phyloP scores from a whole-genome alignment of 2,888 invertebrate species.

The Megamerina dolium region DNA sequence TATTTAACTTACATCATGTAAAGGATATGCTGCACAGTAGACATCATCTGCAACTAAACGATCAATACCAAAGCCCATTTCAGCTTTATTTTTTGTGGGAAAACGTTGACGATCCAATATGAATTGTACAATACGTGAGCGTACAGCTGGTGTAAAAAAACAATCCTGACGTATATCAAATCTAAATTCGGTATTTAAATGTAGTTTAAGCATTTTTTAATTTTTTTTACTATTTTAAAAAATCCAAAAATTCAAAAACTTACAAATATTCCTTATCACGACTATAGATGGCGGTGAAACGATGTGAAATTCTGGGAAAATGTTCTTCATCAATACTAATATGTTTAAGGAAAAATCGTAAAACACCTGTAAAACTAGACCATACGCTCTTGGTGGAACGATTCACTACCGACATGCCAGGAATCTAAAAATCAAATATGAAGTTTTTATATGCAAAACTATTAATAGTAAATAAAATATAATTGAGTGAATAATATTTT shows the following conservation, averaged over 20 bases:
- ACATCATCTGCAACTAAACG: slow-evolving; percentile 66
- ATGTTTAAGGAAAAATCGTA: slow-evolving; percentile 35
- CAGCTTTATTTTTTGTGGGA: slow-evolving; percentile 57
- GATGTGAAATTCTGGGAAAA: slow-evolving; percentile 72
- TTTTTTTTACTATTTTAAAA: not conserved
- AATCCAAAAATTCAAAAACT: slow-evolving; percentile 50
- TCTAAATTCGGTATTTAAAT: slow-evolving; percentile 50
- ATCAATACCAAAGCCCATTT: slow-evolving; percentile 76
- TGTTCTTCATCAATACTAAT: slow-evolving; percentile 60
- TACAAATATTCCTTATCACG: slow-evolving; percentile 89
- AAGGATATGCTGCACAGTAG: slow-evolving; percentile 77
- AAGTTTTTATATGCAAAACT: slow-evolving; percentile 4
- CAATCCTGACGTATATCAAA: slow-evolving; percentile 75
- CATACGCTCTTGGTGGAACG: slow-evolving; percentile 49
- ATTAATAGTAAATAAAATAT: not conserved
- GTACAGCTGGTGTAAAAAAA: slow-evolving; percentile 80
- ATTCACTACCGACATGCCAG: slow-evolving; percentile 57
- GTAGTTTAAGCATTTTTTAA: not conserved
- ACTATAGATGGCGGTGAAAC: slow-evolving; percentile 83
- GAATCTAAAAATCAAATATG: slow-evolving; percentile 39
- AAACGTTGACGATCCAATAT: slow-evolving; percentile 84
- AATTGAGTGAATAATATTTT: no score
- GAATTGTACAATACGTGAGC: slow-evolving; percentile 86
- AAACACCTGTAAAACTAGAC: slow-evolving; percentile 38
- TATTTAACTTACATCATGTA: slow-evolving; percentile 73